These are phyloP conservation scores for Lordiphosa stackelbergi DNA, from an alignment of 1,140 invertebrate species.

Conservation along the genomic window DNA sequence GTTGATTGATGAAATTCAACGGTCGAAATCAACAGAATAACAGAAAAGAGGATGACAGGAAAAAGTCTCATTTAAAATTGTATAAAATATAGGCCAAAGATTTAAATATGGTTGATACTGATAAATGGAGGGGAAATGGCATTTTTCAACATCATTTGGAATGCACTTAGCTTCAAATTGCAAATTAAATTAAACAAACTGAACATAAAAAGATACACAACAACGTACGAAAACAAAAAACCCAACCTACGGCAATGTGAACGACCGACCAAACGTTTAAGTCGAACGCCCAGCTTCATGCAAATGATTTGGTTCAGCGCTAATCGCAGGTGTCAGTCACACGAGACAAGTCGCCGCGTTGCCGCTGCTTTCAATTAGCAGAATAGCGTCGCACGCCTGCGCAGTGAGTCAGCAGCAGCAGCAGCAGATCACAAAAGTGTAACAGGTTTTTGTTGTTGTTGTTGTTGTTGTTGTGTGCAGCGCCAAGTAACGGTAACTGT, in stretches of 20 bases:
- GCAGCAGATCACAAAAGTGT: constrained; percentile 34
- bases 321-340: constrained; percentile 71
- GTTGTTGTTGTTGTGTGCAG: constrained; percentile 2
- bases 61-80: no score
- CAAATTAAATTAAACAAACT: constrained; percentile 2
- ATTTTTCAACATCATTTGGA: no score
- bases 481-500: constrained; percentile 40
- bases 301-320: constrained; percentile 66
- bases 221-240: constrained; percentile 1
- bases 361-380: constrained; percentile 43
- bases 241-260: constrained; percentile 61
- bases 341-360: constrained; percentile 26
- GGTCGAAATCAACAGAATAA: no score
- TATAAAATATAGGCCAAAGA: no score
- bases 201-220: constrained; percentile 40
- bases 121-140: not conserved
- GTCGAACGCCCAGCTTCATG: constrained; percentile 42
- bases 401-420: constrained; percentile 36
- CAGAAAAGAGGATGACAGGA: no score
- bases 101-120: no score
- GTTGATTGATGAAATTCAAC: no score
- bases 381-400: constrained; percentile 54
- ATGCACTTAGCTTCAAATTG: no score
- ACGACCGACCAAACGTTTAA: constrained; percentile 53
- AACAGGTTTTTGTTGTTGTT: constrained; percentile 25